Evolutionary conservation across 2,113 vertebrate species (phyloP).

Genomic region (Eurypyga helias): DNA sequence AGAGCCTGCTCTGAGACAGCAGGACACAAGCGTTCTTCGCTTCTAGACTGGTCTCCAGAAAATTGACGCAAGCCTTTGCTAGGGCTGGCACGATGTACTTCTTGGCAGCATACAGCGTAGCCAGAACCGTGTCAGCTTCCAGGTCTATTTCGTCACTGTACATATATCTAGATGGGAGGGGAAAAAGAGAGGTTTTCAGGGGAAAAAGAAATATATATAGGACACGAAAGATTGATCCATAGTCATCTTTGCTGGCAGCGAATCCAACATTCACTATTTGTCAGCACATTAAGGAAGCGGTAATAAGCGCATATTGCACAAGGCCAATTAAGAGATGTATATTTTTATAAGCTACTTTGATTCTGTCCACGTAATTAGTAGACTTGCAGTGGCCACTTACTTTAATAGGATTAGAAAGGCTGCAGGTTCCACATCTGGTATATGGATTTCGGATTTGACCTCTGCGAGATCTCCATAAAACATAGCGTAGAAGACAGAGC

Average conservation of each 20-base stretch:
- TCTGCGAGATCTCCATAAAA: constrained; percentile 97
- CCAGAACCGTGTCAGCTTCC: constrained; percentile 95
- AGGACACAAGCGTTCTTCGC: constrained; percentile 95
- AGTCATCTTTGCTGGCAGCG: not conserved
- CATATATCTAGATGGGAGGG: constrained; percentile 84
- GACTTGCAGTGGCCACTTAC: constrained; percentile 83
- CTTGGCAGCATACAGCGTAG: constrained; percentile 95
- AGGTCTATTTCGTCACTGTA: constrained; percentile 97
- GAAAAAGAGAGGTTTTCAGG: no score
- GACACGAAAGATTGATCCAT: not conserved
- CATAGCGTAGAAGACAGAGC: constrained; percentile 99
- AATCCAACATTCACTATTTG: not conserved
- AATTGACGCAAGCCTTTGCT: constrained; percentile 93
- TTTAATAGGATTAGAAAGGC: constrained; percentile 96
- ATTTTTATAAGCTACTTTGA: constrained; percentile 70
- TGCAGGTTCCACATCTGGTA: constrained; percentile 97
- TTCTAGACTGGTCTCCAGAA: constrained; percentile 95
- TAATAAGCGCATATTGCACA: not conserved
- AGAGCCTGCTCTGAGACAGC: constrained; percentile 96
- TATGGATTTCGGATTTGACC: constrained; percentile 93
- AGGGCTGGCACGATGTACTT: constrained; percentile 96
- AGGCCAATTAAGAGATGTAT: constrained; percentile 34
- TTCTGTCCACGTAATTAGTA: constrained; percentile 50
- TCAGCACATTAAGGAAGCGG: constrained; percentile 34
- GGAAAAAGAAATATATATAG: not conserved